Conservation (phyloP, 2,888 invertebrate species). For the Macaria liturata region DNA sequence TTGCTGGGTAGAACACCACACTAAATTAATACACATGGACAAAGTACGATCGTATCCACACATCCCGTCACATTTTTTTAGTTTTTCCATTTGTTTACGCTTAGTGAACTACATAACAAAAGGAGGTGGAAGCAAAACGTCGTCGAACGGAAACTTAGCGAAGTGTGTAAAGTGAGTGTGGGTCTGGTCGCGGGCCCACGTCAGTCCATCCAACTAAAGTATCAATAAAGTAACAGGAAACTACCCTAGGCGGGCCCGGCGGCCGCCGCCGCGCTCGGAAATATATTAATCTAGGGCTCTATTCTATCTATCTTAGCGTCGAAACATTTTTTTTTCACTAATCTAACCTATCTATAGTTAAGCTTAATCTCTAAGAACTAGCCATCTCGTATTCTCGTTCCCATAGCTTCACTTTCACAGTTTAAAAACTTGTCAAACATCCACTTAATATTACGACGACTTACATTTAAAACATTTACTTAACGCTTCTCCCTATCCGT, state of each 20-base stretch:
- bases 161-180: constrained; percentile 70
- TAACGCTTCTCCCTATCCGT: constrained; percentile 68
- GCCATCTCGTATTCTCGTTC: constrained; percentile 64
- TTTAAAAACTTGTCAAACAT: constrained; percentile 68
- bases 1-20: constrained; percentile 82
- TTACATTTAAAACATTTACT: constrained; percentile 79
- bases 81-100: constrained; percentile 78
- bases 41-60: constrained; percentile 78
- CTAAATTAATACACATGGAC: constrained; percentile 81
- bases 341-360: constrained; percentile 81
- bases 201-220: constrained; percentile 81
- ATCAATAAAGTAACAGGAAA: constrained; percentile 81
- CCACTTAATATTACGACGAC: constrained; percentile 73
- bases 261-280: constrained; percentile 54
- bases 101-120: constrained; percentile 81
- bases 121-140: constrained; percentile 80
- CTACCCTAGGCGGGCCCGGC: constrained; percentile 68
- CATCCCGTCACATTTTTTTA: constrained; percentile 71
- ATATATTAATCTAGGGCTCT: constrained; percentile 76
- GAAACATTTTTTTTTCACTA: constrained; percentile 75
- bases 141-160: constrained; percentile 79
- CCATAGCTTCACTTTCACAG: constrained; percentile 63
- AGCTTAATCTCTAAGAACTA: constrained; percentile 69
- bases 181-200: constrained; percentile 59
- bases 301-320: constrained; percentile 78